phyloP scores from a whole-genome alignment of 1,140 invertebrate genomes.

The Drosophila nebulosa region DNA sequence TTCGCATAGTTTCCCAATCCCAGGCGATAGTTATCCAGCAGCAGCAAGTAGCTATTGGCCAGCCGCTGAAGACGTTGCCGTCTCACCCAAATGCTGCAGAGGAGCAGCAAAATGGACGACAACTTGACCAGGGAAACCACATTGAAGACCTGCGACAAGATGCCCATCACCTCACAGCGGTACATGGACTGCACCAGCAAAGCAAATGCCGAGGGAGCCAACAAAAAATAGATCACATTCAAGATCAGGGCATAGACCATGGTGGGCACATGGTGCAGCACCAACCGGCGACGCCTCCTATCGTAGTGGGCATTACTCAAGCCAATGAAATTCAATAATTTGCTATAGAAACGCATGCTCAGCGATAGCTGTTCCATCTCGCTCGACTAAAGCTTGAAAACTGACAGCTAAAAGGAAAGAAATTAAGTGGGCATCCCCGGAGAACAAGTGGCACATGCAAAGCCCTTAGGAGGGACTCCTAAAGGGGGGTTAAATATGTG shows the following conservation, averaged over 20 bases:
- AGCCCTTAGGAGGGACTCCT: no score
- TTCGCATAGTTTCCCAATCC: conserved; percentile 4
- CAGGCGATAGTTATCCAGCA: conserved; percentile 7
- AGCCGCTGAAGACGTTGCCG: conserved; percentile 10
- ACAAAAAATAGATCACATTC: conserved; percentile 35
- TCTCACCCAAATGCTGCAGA: conserved; percentile 27
- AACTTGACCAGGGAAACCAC: conserved; percentile 25
- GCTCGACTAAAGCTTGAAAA: neutral
- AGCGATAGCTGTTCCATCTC: conserved; percentile 12
- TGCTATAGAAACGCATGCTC: conserved; percentile 21
- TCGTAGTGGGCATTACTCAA: conserved; percentile 39
- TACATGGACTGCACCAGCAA: conserved; percentile 26
- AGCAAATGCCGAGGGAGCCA: conserved; percentile 21
- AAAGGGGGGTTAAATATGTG: no score
- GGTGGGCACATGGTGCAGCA: conserved; percentile 8
- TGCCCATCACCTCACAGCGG: conserved; percentile 24
- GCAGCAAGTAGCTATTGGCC: conserved; percentile 22
- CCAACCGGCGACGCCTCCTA: neutral
- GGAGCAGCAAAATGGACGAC: conserved; percentile 3
- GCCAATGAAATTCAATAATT: conserved; percentile 38
- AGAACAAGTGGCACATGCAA: neutral
- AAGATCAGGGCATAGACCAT: conserved; percentile 36
- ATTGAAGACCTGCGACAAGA: conserved; percentile 35
- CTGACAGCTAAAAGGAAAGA: neutral
- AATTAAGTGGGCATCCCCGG: neutral